These are phyloP conservation scores for Orthosia gracilis DNA, from an alignment of 2,888 invertebrate genomes.

Conservation along the genomic window DNA sequence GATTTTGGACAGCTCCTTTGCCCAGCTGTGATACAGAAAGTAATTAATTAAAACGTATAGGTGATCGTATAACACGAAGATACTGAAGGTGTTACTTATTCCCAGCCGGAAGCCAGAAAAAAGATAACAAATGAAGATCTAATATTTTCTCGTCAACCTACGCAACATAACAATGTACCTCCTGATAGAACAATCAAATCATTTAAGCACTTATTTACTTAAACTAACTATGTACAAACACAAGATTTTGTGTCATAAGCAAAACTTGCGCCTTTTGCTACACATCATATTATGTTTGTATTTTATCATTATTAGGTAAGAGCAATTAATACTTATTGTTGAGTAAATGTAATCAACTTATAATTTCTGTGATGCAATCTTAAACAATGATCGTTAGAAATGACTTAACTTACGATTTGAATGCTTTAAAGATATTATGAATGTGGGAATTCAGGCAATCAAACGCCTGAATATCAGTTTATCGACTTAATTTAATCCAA, in stretches of 20 bases:
- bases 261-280: constrained; percentile 27
- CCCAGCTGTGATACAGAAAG: too few relatives aligned
- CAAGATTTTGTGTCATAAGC: constrained; percentile 35
- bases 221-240: constrained; percentile 29
- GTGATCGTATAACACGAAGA: neutral
- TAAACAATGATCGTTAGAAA: neutral
- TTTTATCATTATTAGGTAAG: constrained; percentile 26
- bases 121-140: constrained; percentile 15
- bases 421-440: neutral
- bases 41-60: too few relatives aligned
- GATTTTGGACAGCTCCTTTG: too few relatives aligned
- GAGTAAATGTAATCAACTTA: constrained; percentile 26
- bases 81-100: neutral
- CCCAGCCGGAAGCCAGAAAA: neutral
- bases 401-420: neutral
- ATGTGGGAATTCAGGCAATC: too few relatives aligned
- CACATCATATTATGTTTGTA: constrained; percentile 45
- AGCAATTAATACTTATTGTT: constrained; percentile 11
- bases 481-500: too few relatives aligned
- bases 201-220: constrained; percentile 24
- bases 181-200: constrained; percentile 30
- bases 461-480: too few relatives aligned
- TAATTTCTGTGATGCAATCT: constrained; percentile 28
- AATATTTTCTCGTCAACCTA: constrained; percentile 27
- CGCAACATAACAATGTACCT: neutral